Evolutionary conservation across 2,113 vertebrate species (phyloP), one percentile per base, ranked within the genome.

Genomic region (Athene cunicularia): DNA sequence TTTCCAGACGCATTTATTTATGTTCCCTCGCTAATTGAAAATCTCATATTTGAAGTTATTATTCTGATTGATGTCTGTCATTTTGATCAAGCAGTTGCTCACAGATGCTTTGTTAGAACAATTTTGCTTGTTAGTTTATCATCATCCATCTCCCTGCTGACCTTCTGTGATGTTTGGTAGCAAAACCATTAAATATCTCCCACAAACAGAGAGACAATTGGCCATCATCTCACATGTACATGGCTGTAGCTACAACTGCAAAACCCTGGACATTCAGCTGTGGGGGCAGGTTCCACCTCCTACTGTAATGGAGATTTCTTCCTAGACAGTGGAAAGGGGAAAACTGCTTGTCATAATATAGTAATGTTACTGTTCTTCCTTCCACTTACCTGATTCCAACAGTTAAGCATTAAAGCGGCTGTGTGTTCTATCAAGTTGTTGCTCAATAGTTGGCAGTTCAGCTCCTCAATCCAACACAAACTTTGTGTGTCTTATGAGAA

Each of bases 31-130:
- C 97, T 98, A 98, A 98, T 98, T 98, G 98, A 98, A 98, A 98
- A 98, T 96, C 97, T 98, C 98, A 97, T 98, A 98, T 98, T 98
- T 98, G 98, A 97, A 97, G 98, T 98, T 98, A 97, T 98, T 98
- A 98, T 98, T 98, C 98, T 98, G 98, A 98, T 98, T 98, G 98
- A 98, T 98, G 98, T 98, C 97, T 98, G 98, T 98, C 98, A 98
- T 98, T 98, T 98, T 98, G 97, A 98, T 98, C 97, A 98, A 98
- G 96, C 96, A 96, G 97, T 97, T 98, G 96, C 95, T 98, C 98
- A 97, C 98, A 98, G 98, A 98, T 98, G 98, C 97, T 98, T 97
- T 98, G 97, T 98, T 97, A 97, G 88, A 98, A 98, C 93, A 98
- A 98, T 98, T 98, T 97, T 97, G 93, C 93, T 95, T 97, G 96